phyloP scores from a whole-genome alignment of 2,113 vertebrate species.

The Calonectris borealis region DNA sequence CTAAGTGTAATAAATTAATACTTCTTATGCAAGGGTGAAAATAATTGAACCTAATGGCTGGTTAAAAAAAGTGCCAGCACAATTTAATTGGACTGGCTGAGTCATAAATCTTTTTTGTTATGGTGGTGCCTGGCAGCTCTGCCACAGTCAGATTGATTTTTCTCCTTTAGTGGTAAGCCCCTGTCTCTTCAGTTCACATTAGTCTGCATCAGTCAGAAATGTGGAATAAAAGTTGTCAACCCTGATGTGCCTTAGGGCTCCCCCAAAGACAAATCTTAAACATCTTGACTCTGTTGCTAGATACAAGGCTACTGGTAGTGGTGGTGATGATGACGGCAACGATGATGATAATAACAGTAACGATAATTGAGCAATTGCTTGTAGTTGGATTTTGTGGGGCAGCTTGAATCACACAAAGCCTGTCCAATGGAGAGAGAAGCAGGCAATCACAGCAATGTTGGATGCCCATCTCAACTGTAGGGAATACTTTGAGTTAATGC shows the following conservation, averaged over 20 bases:
- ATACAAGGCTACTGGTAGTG: not conserved
- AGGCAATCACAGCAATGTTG: not conserved
- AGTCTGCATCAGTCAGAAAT: not conserved
- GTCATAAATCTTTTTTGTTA: slow-evolving; percentile 17
- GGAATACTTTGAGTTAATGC: not conserved
- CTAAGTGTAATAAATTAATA: not conserved
- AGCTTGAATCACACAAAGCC: not conserved
- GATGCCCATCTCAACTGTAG: not conserved
- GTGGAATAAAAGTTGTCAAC: not conserved
- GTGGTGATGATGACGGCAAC: not conserved
- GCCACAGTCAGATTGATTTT: not conserved
- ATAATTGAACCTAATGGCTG: not conserved
- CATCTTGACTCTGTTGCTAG: not conserved
- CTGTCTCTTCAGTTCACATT: not conserved
- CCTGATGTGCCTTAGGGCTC: not conserved
- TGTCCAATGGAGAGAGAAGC: not conserved
- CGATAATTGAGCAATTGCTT: not conserved
- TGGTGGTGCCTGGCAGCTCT: not conserved
- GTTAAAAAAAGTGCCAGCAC: slow-evolving; percentile 7
- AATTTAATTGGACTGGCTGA: slow-evolving; percentile 43
- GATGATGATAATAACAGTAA: not conserved
- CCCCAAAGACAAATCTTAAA: not conserved
- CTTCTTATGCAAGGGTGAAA: not conserved
- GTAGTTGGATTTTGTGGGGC: not conserved
- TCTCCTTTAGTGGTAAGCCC: not conserved